Base-by-base conservation (phyloP, 2,797 vertebrate species). In the Myripristis jacobus region DNA sequence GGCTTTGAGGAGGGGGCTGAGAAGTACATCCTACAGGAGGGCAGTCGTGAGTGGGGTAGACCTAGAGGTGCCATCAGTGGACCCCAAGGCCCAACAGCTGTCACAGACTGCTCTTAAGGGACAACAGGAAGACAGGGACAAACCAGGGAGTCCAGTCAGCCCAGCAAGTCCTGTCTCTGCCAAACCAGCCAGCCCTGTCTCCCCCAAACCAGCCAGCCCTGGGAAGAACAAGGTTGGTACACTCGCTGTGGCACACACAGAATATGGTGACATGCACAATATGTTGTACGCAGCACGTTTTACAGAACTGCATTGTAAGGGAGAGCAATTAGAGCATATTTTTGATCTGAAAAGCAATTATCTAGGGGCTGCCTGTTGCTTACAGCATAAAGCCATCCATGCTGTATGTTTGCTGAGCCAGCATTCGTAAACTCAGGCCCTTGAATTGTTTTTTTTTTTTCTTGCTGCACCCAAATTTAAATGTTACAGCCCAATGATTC, bases 21-120 rank as follows among this genome's bases (percentile, higher is more conserved):
- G 98, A 75, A 98, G 96, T 25, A 98, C 96, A 0, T 99, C 98
- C 0, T 99, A 99, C 51, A 94, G 97, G 58, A 92, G 94, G 19
- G 98, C 98, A 0, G 96, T 98, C 73, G 96, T 96, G 16, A 98
- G 95, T 24, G 96, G 95, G 1, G 86, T 96, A 19, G 96, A 97
- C 9, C 64, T 92, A 3, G 95, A 96, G 31, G 79, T 84, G 2
- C 44, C 78, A 0, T 41, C 56, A 0, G 51, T 83, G 18, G 90
- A 94, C 19, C 92, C 91, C 66, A 95, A 93, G 65, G 91, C 91
- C 43, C 93, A 93, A 78, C 88, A 84, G 25, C 90, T 96, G 84
- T 94, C 94, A 13, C 95, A 96, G 72, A 92, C 95, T 1, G 9
- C 83, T 2, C 83, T 95, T 27, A 95, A 89, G 83, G 93, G 85